phyloP scores from a whole-genome alignment of 2,797 vertebrate genomes.

The Euthynnus affinis region DNA sequence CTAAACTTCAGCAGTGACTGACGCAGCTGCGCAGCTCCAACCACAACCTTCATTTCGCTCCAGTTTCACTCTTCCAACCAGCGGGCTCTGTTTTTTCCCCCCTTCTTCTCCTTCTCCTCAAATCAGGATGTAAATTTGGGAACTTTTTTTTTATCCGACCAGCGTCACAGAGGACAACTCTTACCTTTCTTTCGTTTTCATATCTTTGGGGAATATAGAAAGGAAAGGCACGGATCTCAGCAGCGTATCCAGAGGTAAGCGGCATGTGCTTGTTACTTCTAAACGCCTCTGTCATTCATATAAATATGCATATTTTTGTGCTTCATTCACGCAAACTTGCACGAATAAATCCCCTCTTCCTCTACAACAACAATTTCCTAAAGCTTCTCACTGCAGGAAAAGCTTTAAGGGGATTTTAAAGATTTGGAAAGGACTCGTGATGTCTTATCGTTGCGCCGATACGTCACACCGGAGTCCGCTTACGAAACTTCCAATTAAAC shows the following conservation, averaged over 20 bases:
- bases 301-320: neutral
- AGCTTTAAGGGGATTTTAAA: conserved; percentile 11
- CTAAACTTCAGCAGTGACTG: conserved; percentile 40
- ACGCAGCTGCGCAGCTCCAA: neutral
- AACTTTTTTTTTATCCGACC: conserved; percentile 52
- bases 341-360: too few species aligned
- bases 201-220: conserved; percentile 35
- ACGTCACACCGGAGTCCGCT: conserved; percentile 22
- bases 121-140: conserved; percentile 66
- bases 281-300: neutral
- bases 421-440: conserved; percentile 26
- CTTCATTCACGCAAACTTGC: neutral
- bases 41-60: neutral
- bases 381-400: neutral
- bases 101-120: neutral
- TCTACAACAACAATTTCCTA: neutral
- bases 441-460: conserved; percentile 2
- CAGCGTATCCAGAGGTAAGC: conserved; percentile 38
- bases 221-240: neutral
- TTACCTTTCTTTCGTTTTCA: neutral
- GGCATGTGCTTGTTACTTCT: neutral
- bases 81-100: too few species aligned
- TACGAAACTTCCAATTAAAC: neutral
- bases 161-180: conserved; percentile 7
- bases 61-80: neutral